phyloP scores from a whole-genome alignment of 2,888 invertebrate genomes.

The Stictocephala bisonia region DNA sequence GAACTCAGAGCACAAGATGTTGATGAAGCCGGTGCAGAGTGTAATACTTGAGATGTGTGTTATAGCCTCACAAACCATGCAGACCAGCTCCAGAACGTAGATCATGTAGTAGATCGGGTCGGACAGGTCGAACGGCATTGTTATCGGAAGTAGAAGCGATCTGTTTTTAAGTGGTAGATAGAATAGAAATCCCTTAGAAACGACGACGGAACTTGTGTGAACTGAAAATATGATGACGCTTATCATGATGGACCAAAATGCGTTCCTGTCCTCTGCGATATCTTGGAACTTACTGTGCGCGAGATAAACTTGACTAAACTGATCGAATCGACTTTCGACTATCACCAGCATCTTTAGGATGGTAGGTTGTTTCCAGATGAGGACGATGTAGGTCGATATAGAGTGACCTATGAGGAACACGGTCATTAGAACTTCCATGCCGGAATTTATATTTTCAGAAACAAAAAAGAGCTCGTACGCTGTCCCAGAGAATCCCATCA shows the following conservation, averaged over 20 bases:
- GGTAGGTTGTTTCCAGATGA: slow-evolving; percentile 4
- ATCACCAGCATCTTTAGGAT: slow-evolving; percentile 14
- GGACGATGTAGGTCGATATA: background rate
- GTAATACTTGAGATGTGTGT: slow-evolving; percentile 18
- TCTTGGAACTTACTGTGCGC: background rate
- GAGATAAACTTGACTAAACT: background rate
- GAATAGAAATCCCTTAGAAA: background rate
- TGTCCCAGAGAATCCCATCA: background rate
- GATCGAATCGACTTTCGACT: background rate
- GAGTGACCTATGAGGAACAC: background rate
- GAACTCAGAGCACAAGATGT: slow-evolving; percentile 12
- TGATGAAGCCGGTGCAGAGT: slow-evolving; percentile 25
- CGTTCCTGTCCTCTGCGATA: background rate
- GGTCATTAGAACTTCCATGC: background rate
- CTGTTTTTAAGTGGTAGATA: background rate
- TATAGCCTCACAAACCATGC: background rate
- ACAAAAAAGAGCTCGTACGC: slow-evolving; percentile 3
- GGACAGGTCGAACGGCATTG: slow-evolving; percentile 9
- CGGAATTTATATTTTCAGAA: background rate
- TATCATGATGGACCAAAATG: background rate
- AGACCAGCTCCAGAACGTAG: slow-evolving; percentile 6
- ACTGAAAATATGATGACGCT: slow-evolving; percentile 14
- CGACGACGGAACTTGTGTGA: slow-evolving; percentile 12
- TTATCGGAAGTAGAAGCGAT: slow-evolving; percentile 3
- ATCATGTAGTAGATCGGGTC: slow-evolving; percentile 9